Base-by-base conservation (phyloP, 2,113 vertebrate species). In the Leptobrachium ailaonicum region DNA sequence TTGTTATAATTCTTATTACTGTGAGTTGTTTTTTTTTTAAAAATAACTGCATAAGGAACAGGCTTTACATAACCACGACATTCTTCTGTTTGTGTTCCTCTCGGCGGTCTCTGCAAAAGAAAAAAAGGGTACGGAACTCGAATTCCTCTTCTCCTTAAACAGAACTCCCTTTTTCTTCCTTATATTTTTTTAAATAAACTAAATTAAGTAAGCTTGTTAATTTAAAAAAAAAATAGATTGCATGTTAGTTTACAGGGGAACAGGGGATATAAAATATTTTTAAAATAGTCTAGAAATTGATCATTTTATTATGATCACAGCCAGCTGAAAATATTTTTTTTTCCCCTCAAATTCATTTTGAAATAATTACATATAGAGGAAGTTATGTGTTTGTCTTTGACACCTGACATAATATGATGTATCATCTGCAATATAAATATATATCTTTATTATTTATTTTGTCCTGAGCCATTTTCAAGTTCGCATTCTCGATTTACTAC, bases 1-100 rank as follows among this genome's bases (percentile, higher is more conserved):
- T 60, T 60, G 56, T 60, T 60, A 3, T 56, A 5, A 14, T 71
- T 45, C 1, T 20, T 71, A 20, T 71, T 32, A 32, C 20, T 32
- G 20, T 32, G 20, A 32, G 20, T 32, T 32, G 20, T 32, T 32
- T 32, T 32, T 32, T 32, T 32, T 32, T 32, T 32, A 73, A 56
- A 73, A n/a, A 1, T 11, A 41, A 41, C 20, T 76, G 50, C 44
- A 41, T 50, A 47, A 20, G 44, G 68, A n/a, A 53, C 67, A 73
- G 64, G 62, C 66, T 73, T 73, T n/a, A 80, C 73, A 80, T 68
- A 73, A 40, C 78, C 78, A 67, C 66, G 50, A 80, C 78, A 80
- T 73, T 67, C 63, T 66, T 73, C 47, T 73, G 78, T 80, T 80
- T 80, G 63, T 56, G 71, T 80, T 80, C 71, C 78, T 73, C 62